Evolutionary conservation across 2,888 invertebrate species (phyloP).

Genomic region (Sesamia inferens): DNA sequence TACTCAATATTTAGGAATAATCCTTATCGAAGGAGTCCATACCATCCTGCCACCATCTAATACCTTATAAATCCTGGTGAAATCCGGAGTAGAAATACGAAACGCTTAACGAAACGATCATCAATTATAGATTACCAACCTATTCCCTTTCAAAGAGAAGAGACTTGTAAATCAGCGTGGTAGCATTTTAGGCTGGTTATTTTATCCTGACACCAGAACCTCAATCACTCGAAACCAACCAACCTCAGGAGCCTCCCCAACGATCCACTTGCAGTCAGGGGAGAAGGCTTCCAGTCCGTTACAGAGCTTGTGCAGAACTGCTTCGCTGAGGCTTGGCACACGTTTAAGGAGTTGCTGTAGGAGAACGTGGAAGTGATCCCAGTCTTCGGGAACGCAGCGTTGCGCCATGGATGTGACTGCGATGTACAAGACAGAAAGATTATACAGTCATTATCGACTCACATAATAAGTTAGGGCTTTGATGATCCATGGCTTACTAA

Average conservation of each 20-base stretch:
- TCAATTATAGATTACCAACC: no score
- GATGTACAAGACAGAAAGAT: not conserved
- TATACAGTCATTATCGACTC: not conserved
- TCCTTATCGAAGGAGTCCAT: no score
- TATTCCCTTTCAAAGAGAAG: no score
- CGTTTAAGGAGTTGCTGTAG: conserved; percentile 96
- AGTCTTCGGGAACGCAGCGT: conserved; percentile 95
- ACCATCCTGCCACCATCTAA: no score
- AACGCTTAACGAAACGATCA: no score
- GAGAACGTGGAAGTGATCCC: conserved; percentile 98
- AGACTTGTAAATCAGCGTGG: no score
- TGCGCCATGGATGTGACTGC: conserved; percentile 90
- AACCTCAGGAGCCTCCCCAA: conserved; percentile 98
- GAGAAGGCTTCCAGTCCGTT: conserved; percentile 98
- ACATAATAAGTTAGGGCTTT: not conserved
- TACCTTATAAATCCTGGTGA: no score
- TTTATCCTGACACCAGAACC: no score
- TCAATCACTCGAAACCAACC: conserved; percentile 7
- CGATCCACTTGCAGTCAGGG: conserved; percentile 98
- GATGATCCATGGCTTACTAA: not conserved
- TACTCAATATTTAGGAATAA: no score
- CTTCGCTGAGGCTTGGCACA: conserved; percentile 94
- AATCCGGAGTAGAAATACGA: no score
- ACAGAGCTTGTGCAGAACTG: conserved; percentile 94
- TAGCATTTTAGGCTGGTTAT: no score